These are phyloP conservation scores for Tenualosa ilisha DNA, from an alignment of 2,797 vertebrate genomes.

Conservation along the genomic window DNA sequence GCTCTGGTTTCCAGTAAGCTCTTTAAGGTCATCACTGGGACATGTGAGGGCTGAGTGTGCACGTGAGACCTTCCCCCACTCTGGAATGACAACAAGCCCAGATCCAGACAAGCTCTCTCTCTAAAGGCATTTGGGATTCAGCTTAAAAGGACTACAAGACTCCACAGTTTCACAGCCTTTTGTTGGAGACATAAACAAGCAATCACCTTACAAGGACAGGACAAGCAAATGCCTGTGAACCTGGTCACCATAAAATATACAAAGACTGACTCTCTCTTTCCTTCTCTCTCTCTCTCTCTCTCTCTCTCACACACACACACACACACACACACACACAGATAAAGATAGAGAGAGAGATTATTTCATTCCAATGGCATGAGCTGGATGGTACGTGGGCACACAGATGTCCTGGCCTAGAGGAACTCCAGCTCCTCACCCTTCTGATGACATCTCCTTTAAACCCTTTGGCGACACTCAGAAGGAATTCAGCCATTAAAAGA, in stretches of 20 bases:
- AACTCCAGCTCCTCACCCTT: neutral
- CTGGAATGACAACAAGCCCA: conserved; percentile 43
- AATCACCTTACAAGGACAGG: conserved; percentile 78
- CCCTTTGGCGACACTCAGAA: neutral
- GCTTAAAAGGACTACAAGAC: conserved; percentile 49
- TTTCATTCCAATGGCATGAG: conserved; percentile 57
- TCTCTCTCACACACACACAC: neutral
- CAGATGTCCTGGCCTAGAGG: neutral
- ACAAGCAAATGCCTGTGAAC: neutral
- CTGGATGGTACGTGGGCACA: conserved; percentile 4
- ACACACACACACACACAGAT: neutral
- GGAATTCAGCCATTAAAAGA: neutral
- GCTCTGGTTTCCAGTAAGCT: neutral
- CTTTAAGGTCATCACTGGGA: neutral
- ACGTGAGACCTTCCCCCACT: neutral
- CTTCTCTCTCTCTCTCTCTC: neutral
- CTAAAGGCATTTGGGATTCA: conserved; percentile 43
- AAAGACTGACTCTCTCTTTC: neutral
- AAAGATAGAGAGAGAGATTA: conserved; percentile 25
- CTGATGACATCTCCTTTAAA: conserved; percentile 28
- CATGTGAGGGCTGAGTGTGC: neutral
- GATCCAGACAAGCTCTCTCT: conserved; percentile 29
- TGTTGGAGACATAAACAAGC: conserved; percentile 56
- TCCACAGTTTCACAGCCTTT: conserved; percentile 44
- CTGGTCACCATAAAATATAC: neutral